Conservation (phyloP, 2,113 vertebrate species). For the Oxyura jamaicensis region DNA sequence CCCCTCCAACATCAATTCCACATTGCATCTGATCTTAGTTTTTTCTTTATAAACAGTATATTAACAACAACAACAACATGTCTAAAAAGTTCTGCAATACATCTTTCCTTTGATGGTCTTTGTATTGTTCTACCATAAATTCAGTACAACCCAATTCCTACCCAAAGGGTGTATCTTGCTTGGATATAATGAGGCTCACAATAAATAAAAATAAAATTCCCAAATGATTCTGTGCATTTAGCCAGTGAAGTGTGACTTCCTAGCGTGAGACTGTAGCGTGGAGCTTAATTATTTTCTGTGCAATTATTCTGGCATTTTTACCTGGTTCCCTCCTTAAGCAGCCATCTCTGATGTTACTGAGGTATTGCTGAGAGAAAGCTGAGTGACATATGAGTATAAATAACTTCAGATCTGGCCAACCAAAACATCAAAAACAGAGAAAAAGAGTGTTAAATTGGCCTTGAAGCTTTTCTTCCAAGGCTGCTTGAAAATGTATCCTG, state of each 20-base stretch:
- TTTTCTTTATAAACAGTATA: neutral
- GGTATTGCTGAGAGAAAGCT: neutral
- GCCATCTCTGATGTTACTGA: neutral
- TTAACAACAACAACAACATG: neutral
- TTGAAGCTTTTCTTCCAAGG: neutral
- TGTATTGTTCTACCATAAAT: neutral
- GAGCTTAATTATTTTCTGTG: neutral
- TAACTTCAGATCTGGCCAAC: neutral
- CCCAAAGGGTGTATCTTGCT: neutral
- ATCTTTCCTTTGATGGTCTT: neutral
- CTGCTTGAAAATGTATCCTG: neutral
- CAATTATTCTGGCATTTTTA: neutral
- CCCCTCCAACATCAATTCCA: neutral
- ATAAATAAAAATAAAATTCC: neutral
- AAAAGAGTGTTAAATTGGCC: neutral
- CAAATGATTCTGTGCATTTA: neutral
- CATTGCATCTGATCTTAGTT: neutral
- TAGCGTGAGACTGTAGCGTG: neutral
- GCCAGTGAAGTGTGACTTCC: neutral
- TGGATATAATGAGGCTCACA: neutral
- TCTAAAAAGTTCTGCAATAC: neutral
- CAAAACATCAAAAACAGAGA: neutral
- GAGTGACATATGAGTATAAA: neutral
- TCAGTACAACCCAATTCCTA: neutral
- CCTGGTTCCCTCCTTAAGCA: neutral